phyloP scores from a whole-genome alignment of 23 tunicate species.

The Botrylloides violaceus region DNA sequence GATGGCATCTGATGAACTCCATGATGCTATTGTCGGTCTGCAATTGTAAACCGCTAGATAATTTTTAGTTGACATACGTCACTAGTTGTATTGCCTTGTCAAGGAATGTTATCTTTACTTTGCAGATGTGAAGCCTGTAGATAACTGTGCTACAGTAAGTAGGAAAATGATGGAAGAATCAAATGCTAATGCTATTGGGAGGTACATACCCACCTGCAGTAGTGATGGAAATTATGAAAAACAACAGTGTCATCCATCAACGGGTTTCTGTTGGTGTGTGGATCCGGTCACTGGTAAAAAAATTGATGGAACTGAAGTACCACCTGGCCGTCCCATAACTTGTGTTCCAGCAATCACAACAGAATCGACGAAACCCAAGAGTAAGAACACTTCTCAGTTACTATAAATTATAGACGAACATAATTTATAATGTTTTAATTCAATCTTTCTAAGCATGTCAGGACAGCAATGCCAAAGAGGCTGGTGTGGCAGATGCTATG shows the following conservation, averaged over 20 bases:
- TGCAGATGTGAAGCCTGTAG: too few species aligned
- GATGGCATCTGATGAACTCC: too few species aligned
- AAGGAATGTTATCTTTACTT: too few species aligned
- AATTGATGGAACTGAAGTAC: constrained; percentile 8
- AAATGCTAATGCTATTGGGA: constrained; percentile 2
- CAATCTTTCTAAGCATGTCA: background rate
- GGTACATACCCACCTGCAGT: constrained; percentile 7
- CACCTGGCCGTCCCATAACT: background rate
- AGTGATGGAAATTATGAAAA: constrained; percentile 6
- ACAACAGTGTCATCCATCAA: constrained; percentile 14
- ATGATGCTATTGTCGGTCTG: too few species aligned
- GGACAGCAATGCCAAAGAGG: background rate
- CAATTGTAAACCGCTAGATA: too few species aligned
- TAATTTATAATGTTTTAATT: constrained; percentile 1
- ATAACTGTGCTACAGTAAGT: too few species aligned
- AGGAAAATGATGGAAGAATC: too few species aligned
- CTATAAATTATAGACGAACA: too few species aligned
- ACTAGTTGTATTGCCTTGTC: too few species aligned
- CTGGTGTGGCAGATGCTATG: constrained; percentile 15
- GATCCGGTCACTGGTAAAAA: constrained; percentile 6
- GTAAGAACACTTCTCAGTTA: too few species aligned
- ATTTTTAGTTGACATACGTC: too few species aligned
- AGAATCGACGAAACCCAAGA: background rate
- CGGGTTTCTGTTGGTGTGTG: constrained; percentile 19
- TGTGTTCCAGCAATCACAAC: background rate